A percentile compares a stretch with the other conserved stretches of the same genome.
These are phyloP conservation scores for Pocillopora verrucosa DNA, from an alignment of 64 coral and sea anemone genomes.

Conservation along the genomic window DNA sequence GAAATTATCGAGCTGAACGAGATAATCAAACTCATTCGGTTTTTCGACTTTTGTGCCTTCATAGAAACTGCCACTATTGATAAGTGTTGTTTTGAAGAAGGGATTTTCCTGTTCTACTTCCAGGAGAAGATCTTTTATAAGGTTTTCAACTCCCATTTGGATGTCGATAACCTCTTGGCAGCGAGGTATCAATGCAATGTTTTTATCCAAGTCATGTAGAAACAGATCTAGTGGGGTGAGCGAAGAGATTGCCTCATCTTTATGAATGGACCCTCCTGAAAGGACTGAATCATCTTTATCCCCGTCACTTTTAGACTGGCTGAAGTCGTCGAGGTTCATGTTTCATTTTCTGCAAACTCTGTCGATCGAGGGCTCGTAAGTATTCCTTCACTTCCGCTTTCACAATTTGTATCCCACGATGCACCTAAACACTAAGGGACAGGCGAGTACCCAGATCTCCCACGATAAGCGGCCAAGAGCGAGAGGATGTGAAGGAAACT, in stretches of 20 bases:
- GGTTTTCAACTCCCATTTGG: constrained; percentile 10
- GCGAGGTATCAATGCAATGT: not conserved
- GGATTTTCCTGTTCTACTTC: constrained; percentile 3
- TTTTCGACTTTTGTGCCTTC: constrained; percentile 34
- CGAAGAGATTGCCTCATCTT: not conserved
- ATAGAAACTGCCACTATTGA: constrained; percentile 52
- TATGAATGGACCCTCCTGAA: no score
- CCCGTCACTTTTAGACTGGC: no score
- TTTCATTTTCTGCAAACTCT: no score
- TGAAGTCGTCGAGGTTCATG: no score
- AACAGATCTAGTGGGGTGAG: constrained; percentile 1
- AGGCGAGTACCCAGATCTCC: no score
- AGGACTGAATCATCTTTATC: no score
- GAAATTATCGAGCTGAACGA: constrained; percentile 22
- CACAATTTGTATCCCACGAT: not conserved
- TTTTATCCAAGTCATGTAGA: constrained; percentile 17
- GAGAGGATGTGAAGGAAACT: no score
- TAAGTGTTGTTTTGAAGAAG: constrained; percentile 35
- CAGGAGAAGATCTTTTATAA: constrained; percentile 10
- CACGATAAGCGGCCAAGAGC: no score
- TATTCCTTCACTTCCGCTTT: not conserved
- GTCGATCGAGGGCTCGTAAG: no score
- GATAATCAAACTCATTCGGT: constrained; percentile 52
- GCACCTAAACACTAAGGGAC: not conserved
- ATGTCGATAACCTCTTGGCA: constrained; percentile 27